Percentiles rank a stretch among this genome's conserved stretches.
These are phyloP conservation scores for Lordiphosa stackelbergi DNA, from an alignment of 1,140 invertebrate genomes.

Conservation along the genomic window DNA sequence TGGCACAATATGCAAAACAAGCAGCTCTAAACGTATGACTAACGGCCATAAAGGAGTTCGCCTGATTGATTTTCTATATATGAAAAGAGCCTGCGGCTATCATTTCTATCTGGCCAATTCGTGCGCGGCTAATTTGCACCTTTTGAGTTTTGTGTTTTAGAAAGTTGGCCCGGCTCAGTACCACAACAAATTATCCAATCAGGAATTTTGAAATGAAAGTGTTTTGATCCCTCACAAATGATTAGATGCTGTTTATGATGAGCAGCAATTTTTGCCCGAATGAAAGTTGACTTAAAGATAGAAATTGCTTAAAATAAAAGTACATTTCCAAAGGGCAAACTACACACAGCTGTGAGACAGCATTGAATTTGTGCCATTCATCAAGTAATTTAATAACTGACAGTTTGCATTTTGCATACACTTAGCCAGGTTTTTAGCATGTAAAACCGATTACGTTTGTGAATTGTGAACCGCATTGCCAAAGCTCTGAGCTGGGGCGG, in stretches of 20 bases:
- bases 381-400: conserved; percentile 63
- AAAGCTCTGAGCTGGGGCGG: conserved; percentile 17
- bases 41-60: conserved; percentile 46
- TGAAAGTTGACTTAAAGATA: conserved; percentile 12
- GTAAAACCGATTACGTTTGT: conserved; percentile 29
- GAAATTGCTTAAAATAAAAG: background rate
- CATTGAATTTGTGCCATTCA: conserved; percentile 44
- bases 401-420: conserved; percentile 51
- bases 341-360: conserved; percentile 1
- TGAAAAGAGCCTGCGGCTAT: conserved; percentile 32
- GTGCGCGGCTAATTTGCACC: conserved; percentile 71
- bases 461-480: conserved; percentile 25
- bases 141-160: conserved; percentile 50
- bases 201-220: conserved; percentile 64
- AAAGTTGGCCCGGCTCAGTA: conserved; percentile 38
- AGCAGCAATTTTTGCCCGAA: background rate
- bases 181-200: conserved; percentile 28
- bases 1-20: conserved; percentile 41
- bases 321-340: too few species aligned
- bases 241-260: background rate
- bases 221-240: conserved; percentile 26
- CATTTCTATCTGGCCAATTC: conserved; percentile 47
- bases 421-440: conserved; percentile 6
- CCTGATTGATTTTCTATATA: conserved; percentile 61
- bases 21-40: conserved; percentile 31